Percentiles rank a stretch among this genome's conserved stretches.
Conservation (phyloP, 2,888 invertebrate species). For the Uloborus plumipes region DNA sequence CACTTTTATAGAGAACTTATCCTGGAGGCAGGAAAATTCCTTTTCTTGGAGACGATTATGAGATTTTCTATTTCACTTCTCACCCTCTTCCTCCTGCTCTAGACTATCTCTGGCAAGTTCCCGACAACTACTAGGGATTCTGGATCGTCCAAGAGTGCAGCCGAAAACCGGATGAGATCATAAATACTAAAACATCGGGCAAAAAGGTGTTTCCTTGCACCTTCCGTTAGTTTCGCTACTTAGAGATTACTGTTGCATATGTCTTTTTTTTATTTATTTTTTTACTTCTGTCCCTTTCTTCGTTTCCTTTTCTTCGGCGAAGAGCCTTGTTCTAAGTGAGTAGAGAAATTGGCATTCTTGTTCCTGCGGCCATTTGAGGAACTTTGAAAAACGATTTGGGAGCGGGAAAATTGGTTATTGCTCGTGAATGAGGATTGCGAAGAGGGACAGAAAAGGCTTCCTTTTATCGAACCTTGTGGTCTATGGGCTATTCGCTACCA, state of each 20-base stretch:
- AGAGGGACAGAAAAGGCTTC: conserved; percentile 17
- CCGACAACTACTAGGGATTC: neutral
- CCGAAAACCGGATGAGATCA: conserved; percentile 10
- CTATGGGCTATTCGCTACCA: conserved; percentile 26
- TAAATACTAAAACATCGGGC: conserved; percentile 26
- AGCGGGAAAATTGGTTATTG: conserved; percentile 53
- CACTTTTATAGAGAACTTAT: conserved; percentile 46
- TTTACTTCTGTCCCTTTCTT: neutral
- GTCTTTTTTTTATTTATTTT: neutral
- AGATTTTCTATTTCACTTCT: conserved; percentile 37
- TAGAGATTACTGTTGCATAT: neutral
- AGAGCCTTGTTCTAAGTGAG: conserved; percentile 42
- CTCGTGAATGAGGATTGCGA: conserved; percentile 32
- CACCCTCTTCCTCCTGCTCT: conserved; percentile 5
- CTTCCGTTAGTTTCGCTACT: conserved; percentile 8
- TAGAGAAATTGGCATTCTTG: conserved; percentile 44
- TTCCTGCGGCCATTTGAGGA: conserved; percentile 51
- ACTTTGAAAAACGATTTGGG: conserved; percentile 57
- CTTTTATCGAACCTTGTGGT: conserved; percentile 44
- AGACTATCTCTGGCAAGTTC: neutral
- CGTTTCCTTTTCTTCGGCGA: conserved; percentile 12
- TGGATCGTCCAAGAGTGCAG: neutral
- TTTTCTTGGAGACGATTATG: conserved; percentile 31
- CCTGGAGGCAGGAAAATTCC: conserved; percentile 23
- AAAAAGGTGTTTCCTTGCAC: neutral